These are phyloP conservation scores for Sebastes steindachneri DNA, from an alignment of 2,797 vertebrate genomes.

Conservation along the genomic window DNA sequence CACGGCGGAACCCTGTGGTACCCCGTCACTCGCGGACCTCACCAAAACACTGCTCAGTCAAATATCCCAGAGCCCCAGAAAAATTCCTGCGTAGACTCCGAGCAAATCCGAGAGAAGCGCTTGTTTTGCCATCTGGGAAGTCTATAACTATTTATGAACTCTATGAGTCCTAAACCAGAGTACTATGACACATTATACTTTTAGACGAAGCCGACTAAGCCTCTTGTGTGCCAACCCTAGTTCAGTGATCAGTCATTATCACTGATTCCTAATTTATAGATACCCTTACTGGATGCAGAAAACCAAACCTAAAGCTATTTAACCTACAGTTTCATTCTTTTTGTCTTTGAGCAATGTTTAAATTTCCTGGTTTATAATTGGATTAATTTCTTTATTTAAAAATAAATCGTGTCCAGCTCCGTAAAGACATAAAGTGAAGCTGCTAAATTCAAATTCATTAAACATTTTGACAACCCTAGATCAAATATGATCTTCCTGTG, in stretches of 20 bases:
- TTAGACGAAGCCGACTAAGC: not conserved
- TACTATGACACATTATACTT: slow-evolving; percentile 4
- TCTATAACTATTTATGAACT: slow-evolving; percentile 48
- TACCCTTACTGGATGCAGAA: not conserved
- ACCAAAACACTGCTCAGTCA: slow-evolving; percentile 52
- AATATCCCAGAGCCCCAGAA: slow-evolving; percentile 33
- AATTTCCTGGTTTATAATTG: not conserved
- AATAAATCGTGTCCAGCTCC: not conserved
- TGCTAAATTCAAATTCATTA: not conserved
- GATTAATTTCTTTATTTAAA: not conserved
- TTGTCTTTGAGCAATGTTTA: not conserved
- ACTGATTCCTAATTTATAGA: not conserved
- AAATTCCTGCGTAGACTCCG: slow-evolving; percentile 18
- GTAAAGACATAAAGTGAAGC: not conserved
- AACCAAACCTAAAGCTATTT: not conserved
- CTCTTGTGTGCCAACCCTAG: not conserved
- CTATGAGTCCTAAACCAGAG: slow-evolving; percentile 11
- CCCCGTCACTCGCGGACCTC: slow-evolving; percentile 58
- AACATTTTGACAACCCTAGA: too few relatives aligned
- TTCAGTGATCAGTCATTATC: not conserved
- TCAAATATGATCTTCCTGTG: not conserved
- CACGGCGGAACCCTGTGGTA: slow-evolving; percentile 59
- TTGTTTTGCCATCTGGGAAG: slow-evolving; percentile 54
- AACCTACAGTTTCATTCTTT: not conserved
- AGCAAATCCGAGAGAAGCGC: slow-evolving; percentile 29